phyloP scores from a whole-genome alignment of 2,888 invertebrate genomes.

The Orgyia antiqua region DNA sequence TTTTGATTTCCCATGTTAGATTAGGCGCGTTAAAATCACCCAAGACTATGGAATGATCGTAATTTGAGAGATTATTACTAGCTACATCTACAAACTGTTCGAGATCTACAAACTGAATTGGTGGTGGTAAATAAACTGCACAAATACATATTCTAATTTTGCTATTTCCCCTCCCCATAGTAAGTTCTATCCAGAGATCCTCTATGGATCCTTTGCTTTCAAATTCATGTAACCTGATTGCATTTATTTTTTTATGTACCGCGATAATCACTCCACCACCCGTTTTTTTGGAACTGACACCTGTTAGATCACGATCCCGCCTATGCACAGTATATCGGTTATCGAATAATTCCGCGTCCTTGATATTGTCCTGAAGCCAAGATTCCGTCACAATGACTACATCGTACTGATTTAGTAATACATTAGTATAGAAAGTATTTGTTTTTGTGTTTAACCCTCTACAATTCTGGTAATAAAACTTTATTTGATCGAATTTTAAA shows the following conservation, averaged over 20 bases:
- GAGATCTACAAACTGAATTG: not conserved
- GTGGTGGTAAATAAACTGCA: not conserved
- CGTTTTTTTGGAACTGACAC: not conserved
- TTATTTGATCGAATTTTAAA: not conserved
- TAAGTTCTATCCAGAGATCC: no score
- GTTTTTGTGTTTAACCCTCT: constrained; percentile 1
- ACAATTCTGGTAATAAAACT: constrained; percentile 1
- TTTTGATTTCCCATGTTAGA: not conserved
- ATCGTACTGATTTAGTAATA: not conserved
- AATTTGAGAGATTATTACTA: not conserved
- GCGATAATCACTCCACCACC: constrained; percentile 1
- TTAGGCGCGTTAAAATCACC: constrained; percentile 1
- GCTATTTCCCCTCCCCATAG: no score
- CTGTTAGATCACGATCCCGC: not conserved
- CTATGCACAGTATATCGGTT: constrained; percentile 1
- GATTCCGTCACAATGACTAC: not conserved
- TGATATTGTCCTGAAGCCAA: not conserved
- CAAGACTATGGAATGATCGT: not conserved
- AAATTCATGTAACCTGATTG: not conserved
- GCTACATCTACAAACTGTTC: constrained; percentile 1
- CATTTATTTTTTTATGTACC: not conserved
- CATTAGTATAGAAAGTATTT: constrained; percentile 1
- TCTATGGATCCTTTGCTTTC: not conserved
- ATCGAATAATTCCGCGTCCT: not conserved
- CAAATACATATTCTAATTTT: not conserved